phyloP scores from a whole-genome alignment of 2,797 vertebrate genomes.

The Fratercula arctica region DNA sequence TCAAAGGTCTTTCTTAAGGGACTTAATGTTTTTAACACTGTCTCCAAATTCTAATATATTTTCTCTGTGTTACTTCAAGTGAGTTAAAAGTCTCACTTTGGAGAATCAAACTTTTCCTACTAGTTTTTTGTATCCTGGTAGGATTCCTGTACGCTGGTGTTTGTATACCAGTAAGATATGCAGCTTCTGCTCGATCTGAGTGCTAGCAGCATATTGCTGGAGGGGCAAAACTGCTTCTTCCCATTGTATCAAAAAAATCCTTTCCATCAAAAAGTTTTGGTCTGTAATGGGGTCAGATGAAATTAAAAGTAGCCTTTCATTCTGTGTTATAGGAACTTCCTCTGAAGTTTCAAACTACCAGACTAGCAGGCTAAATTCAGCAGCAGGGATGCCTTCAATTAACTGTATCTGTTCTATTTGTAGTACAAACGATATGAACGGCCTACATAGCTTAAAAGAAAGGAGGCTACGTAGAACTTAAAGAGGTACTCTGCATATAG shows the following conservation, averaged over 20 bases:
- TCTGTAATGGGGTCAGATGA: slow-evolving; percentile 63
- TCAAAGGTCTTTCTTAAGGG: background rate
- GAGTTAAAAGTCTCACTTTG: background rate
- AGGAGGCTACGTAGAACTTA: slow-evolving; percentile 61
- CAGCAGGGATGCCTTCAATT: slow-evolving; percentile 76
- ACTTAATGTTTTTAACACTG: background rate
- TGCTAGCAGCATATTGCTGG: background rate
- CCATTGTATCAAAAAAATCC: slow-evolving; percentile 38
- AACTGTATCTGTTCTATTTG: slow-evolving; percentile 74
- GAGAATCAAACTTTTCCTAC: background rate
- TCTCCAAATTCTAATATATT: background rate
- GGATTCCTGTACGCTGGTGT: background rate
- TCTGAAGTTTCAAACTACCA: slow-evolving; percentile 67
- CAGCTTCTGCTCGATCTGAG: background rate
- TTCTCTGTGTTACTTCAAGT: background rate
- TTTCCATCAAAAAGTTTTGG: slow-evolving; percentile 58
- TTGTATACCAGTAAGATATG: background rate
- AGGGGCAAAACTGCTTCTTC: slow-evolving; percentile 44
- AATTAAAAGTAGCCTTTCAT: slow-evolving; percentile 72
- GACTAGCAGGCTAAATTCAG: slow-evolving; percentile 59
- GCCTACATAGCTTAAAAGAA: slow-evolving; percentile 70
- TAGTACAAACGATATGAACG: slow-evolving; percentile 71
- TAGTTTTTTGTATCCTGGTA: background rate
- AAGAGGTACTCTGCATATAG: slow-evolving; percentile 29
- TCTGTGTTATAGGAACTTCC: slow-evolving; percentile 55